These are phyloP conservation scores for Drosophila burlai DNA, from an alignment of 1,140 invertebrate species.

Conservation along the genomic window DNA sequence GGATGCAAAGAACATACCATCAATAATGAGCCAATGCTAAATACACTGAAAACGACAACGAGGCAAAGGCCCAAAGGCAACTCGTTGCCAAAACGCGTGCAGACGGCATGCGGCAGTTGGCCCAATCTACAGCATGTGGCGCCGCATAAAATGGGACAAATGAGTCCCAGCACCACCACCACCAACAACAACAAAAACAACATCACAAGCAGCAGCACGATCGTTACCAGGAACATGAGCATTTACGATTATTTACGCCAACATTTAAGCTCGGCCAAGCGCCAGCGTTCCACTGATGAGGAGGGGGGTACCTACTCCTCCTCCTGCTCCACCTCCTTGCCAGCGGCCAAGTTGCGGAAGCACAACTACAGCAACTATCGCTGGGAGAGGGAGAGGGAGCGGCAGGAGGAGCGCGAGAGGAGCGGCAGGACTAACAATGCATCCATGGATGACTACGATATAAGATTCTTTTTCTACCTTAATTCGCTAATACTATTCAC, in stretches of 20 bases:
- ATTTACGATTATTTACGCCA: conserved; percentile 71
- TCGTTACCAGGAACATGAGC: conserved; percentile 67
- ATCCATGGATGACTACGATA: conserved; percentile 60
- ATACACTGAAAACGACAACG: conserved; percentile 30
- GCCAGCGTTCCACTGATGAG: conserved; percentile 33
- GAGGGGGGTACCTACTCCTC: background rate
- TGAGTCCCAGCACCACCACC: conserved; percentile 17
- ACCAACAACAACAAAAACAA: conserved; percentile 5
- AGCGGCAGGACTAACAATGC: conserved; percentile 4
- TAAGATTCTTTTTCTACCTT: conserved; percentile 83
- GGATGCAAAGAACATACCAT: conserved; percentile 20
- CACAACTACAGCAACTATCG: conserved; percentile 52
- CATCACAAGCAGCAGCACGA: conserved; percentile 30
- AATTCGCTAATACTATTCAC: conserved; percentile 79
- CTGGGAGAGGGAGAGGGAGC: conserved; percentile 9
- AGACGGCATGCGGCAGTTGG: conserved; percentile 65
- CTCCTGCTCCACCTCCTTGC: background rate
- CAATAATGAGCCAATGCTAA: conserved; percentile 66
- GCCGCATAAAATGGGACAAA: conserved; percentile 53
- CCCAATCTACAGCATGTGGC: conserved; percentile 77
- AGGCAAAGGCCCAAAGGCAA: conserved; percentile 7
- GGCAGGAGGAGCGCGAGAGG: conserved; percentile 10
- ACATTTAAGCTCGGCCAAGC: conserved; percentile 51
- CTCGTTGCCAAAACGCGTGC: conserved; percentile 63
- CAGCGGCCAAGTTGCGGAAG: conserved; percentile 58